Evolutionary conservation across 1,140 invertebrate species (phyloP).

Genomic region (Subanguina moxae): DNA sequence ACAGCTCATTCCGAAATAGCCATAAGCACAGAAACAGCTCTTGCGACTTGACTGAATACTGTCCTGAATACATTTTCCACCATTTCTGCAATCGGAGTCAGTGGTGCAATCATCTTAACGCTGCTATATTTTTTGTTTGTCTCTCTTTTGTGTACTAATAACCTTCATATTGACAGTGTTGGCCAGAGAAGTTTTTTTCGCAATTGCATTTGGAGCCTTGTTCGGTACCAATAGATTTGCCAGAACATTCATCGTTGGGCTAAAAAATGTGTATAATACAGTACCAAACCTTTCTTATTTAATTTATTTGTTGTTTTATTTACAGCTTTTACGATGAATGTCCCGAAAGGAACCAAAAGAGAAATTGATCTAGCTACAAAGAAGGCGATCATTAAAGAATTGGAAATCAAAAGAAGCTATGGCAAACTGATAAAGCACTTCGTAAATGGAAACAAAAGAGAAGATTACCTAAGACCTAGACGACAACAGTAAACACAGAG

Average conservation of each 20-base stretch:
- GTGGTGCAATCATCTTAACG: slow-evolving; percentile 31
- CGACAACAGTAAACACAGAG: too few relatives aligned
- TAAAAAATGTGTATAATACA: background rate
- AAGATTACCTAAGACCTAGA: too few relatives aligned
- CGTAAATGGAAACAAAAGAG: too few relatives aligned
- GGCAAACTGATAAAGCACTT: too few relatives aligned
- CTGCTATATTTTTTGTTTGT: slow-evolving; percentile 8
- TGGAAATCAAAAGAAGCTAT: too few relatives aligned
- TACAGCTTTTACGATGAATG: too few relatives aligned
- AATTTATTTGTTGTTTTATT: too few relatives aligned
- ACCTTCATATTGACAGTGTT: slow-evolving; percentile 53
- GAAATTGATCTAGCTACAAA: too few relatives aligned
- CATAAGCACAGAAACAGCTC: slow-evolving; percentile 41
- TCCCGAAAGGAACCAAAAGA: too few relatives aligned
- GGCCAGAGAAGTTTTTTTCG: slow-evolving; percentile 38
- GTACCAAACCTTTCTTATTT: too few relatives aligned
- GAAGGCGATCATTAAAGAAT: too few relatives aligned
- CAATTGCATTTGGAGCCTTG: slow-evolving; percentile 44
- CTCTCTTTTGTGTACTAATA: background rate
- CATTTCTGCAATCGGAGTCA: slow-evolving; percentile 41
- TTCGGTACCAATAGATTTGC: slow-evolving; percentile 27
- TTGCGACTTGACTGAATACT: slow-evolving; percentile 22
- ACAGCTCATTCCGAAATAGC: slow-evolving; percentile 44
- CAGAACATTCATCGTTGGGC: slow-evolving; percentile 21
- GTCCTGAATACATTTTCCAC: slow-evolving; percentile 28